Base-by-base conservation (phyloP, 2,113 vertebrate species). In the Embiotoca jacksoni region DNA sequence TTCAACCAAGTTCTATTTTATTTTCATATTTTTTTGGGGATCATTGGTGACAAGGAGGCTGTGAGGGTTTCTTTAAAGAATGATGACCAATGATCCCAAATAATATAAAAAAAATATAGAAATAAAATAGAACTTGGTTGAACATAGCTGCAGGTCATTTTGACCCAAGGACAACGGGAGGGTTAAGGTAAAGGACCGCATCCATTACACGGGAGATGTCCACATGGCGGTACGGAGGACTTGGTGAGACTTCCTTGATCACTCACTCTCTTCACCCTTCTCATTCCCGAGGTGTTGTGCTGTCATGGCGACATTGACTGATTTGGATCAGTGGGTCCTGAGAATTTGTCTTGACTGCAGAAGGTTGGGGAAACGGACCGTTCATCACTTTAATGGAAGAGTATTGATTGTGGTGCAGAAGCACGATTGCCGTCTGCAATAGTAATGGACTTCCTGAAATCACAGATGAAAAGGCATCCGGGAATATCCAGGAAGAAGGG, bases 361-460 rank as follows among this genome's bases (percentile, higher is more conserved):
- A 67, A 70, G 77, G 75, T 85, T 87, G 77, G 72, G 85, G 84
- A 90, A 88, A 88, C 75, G 46, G 81, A 83, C 85, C 80, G 91
- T 93, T 92, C 92, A 92, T 93, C 92, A 92, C 91, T 81, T 89
- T 92, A 92, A 93, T 93, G 91, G 90, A 92, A 86, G 89, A 89
- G 84, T 93, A 93, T 93, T 89, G 92, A 93, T 93, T 86, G 87
- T 62, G 77, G 88, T 81, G 88, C 85, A 84, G 83, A 68, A 85
- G 82, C 89, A 74, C 37, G 75, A 82, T 77, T 70, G 84, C 75
- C 69, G 72, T 80, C 90, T 92, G 90, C 87, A 92, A 92, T 92
- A 91, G 91, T 89, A 93, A 93, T 93, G 87, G 80, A 92, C 82
- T 88, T 80, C 79, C 76, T 59, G 76, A 83, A 87, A 89, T 92